Evolutionary conservation across 1,140 invertebrate species (phyloP), one percentile per base, ranked within the genome.

Genomic region (Bombus superbus): DNA sequence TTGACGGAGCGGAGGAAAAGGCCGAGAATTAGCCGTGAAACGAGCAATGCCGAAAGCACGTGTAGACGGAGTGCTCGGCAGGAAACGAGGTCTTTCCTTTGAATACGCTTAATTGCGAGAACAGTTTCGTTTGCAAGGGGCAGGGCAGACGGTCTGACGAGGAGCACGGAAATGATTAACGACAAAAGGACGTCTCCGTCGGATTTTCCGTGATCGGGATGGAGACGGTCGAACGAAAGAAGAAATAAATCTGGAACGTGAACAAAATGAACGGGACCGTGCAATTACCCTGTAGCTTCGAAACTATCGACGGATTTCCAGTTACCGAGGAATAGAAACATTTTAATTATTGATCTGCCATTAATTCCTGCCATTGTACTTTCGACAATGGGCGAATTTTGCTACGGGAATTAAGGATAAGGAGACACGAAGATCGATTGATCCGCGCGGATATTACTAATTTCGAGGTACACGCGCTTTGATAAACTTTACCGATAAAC

Each of bases 81-180:
- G 85, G 81, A 90, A 86, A 42, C 79, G 71, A 72, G 83, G 68
- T 86, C 82, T 81, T 87, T 89, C 84, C 85, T 89, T 89, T 91
- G 90, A 92, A 92, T 91, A 84, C 83, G 89, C 88, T 92, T 91
- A 92, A 92, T 92, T 92, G 91, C 91, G 83, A 92, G 89, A 87
- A 92, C 90, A 88, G 89, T 91, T 91, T 91, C 85, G 83, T 86
- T 90, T 86, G 44, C 76, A 87, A 88, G 44, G 84, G 75, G 62
- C 69, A 87, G 59, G 10, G 69, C 76, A 81, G 83, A 74, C 88
- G 40, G 83, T 71, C 79, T 83, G 86, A 89, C 87, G 90, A 89
- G 81, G 88, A 91, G 81, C 62, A 86, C 89, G 92, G 88, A 91
- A 92, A 91, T 92, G 91, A 93, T 93, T 91, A 93, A 92, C 89